Percentiles rank a stretch among this genome's conserved stretches.
Evolutionary conservation across 1,140 invertebrate genomes (phyloP).

Genomic region (Trypoxylus dichotomus): DNA sequence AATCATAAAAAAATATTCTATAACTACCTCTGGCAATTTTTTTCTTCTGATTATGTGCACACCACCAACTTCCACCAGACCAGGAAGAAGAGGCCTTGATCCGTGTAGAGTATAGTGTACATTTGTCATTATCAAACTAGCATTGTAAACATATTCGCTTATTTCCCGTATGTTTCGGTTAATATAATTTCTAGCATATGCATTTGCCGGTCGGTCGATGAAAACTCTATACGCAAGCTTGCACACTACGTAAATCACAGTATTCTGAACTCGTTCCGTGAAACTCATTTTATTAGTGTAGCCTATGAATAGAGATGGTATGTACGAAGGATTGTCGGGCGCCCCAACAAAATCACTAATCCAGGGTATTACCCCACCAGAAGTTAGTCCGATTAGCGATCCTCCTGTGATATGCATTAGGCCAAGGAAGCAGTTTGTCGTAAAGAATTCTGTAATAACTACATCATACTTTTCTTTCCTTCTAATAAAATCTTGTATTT

Average conservation of each 20-base stretch:
- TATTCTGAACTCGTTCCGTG: slow-evolving; percentile 51
- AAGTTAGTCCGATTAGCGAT: slow-evolving; percentile 61
- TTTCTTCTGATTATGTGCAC: slow-evolving; percentile 56
- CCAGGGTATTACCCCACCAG: slow-evolving; percentile 61
- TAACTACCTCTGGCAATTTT: slow-evolving; percentile 58
- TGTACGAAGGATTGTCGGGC: slow-evolving; percentile 59
- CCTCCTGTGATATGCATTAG: slow-evolving; percentile 54
- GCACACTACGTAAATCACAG: slow-evolving; percentile 26
- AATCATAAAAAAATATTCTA: too few species aligned
- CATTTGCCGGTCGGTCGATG: slow-evolving; percentile 20
- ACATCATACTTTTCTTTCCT: slow-evolving; percentile 61
- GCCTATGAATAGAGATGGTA: slow-evolving; percentile 58
- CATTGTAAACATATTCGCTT: slow-evolving; percentile 47
- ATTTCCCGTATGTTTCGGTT: background rate
- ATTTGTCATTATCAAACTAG: slow-evolving; percentile 61
- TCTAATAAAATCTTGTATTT: slow-evolving; percentile 38
- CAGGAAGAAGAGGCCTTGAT: slow-evolving; percentile 55
- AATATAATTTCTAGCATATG: slow-evolving; percentile 10
- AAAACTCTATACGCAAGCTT: slow-evolving; percentile 31
- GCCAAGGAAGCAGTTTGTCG: slow-evolving; percentile 67
- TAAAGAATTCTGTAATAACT: slow-evolving; percentile 67
- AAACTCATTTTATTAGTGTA: slow-evolving; percentile 60
- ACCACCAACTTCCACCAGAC: slow-evolving; percentile 63
- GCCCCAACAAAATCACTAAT: slow-evolving; percentile 59
- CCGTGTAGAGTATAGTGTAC: slow-evolving; percentile 59